Evolutionary conservation across 2,888 invertebrate species (phyloP).

Genomic region (Megalurothrips usitatus): DNA sequence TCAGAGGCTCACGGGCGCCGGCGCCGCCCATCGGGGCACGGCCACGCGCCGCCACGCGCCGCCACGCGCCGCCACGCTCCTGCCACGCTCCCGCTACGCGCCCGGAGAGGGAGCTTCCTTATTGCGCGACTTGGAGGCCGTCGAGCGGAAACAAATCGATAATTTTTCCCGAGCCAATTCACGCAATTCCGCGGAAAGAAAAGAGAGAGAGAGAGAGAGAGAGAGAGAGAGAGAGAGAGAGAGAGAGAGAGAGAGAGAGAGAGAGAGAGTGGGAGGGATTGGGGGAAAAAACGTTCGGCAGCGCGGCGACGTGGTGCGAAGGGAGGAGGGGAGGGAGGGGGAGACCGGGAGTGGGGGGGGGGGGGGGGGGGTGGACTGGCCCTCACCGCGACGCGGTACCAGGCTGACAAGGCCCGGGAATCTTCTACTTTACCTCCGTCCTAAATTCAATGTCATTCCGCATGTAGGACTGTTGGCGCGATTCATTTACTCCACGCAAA

Average conservation of each 20-base stretch:
- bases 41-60: neutral
- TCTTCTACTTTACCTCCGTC: too few relatives aligned
- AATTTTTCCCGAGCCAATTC: constrained; percentile 24
- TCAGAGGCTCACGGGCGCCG: too few relatives aligned
- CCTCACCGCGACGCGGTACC: too few relatives aligned
- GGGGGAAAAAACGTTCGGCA: neutral
- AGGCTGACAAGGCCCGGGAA: too few relatives aligned
- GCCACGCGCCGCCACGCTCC: neutral
- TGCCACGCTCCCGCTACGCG: neutral
- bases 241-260: neutral
- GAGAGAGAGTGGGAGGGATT: neutral
- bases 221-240: neutral
- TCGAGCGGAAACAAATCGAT: constrained; percentile 24
- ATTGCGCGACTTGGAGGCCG: neutral
- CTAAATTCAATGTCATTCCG: too few relatives aligned
- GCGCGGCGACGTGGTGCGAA: too few relatives aligned
- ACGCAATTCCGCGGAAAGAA: neutral
- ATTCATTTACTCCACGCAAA: too few relatives aligned
- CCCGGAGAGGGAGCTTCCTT: neutral
- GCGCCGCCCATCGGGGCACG: neutral
- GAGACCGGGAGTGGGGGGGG: neutral
- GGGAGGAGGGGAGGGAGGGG: neutral
- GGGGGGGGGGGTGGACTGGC: too few relatives aligned
- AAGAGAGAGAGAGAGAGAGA: neutral
- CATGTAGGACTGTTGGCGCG: too few relatives aligned